phyloP scores from a whole-genome alignment of 1,140 invertebrate species.

The Sipha flava region DNA sequence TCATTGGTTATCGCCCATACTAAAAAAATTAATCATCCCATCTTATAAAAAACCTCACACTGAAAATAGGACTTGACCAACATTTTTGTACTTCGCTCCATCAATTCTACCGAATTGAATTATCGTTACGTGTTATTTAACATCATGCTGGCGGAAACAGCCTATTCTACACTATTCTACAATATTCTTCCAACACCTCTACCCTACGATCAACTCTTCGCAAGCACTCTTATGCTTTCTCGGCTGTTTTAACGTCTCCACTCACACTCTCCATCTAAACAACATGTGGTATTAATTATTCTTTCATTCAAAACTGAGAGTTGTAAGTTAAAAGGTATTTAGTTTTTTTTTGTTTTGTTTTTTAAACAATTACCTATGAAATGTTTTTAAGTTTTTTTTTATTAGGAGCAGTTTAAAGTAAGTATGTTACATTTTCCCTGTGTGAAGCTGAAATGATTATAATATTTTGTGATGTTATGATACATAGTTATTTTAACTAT shows the following conservation, averaged over 20 bases:
- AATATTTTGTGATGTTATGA: not conserved
- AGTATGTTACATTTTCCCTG: not conserved
- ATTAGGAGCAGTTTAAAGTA: slow-evolving; percentile 15
- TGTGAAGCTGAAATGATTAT: not conserved
- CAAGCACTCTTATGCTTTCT: slow-evolving; percentile 26
- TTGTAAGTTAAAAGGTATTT: slow-evolving; percentile 31
- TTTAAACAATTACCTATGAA: slow-evolving; percentile 7
- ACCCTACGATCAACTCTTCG: slow-evolving; percentile 30
- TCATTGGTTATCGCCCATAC: slow-evolving; percentile 32
- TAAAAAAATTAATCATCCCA: slow-evolving; percentile 31
- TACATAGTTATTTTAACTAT: not conserved
- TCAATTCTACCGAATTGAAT: slow-evolving; percentile 29
- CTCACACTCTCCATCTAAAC: slow-evolving; percentile 32
- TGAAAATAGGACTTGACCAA: slow-evolving; percentile 26
- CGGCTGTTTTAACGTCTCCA: slow-evolving; percentile 31
- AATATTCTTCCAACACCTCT: slow-evolving; percentile 29
- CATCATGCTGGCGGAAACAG: slow-evolving; percentile 12
- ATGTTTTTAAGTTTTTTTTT: slow-evolving; percentile 11
- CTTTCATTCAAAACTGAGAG: slow-evolving; percentile 21
- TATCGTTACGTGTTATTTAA: slow-evolving; percentile 29
- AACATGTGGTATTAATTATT: slow-evolving; percentile 25
- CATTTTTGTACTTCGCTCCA: slow-evolving; percentile 28
- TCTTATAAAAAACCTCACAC: slow-evolving; percentile 26
- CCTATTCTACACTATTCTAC: slow-evolving; percentile 32
- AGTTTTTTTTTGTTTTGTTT: slow-evolving; percentile 30